A percentile compares a stretch with the other conserved stretches of the same genome.
These are phyloP conservation scores for Lemur catta DNA, from an alignment of 2,797 vertebrate genomes.

Conservation along the genomic window DNA sequence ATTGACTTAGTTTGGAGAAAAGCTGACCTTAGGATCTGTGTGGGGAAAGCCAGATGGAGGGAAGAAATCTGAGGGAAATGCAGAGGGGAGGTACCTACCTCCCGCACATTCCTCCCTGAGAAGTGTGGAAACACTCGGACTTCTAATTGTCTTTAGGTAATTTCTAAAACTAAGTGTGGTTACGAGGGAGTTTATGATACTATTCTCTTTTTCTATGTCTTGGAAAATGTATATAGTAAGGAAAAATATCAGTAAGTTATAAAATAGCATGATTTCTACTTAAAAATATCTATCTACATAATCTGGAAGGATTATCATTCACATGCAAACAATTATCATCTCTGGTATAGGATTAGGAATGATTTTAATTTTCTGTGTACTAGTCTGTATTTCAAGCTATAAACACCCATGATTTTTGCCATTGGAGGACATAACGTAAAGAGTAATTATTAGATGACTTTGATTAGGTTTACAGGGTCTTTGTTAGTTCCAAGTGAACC, in stretches of 20 bases:
- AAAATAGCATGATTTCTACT: not conserved
- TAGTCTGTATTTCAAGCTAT: not conserved
- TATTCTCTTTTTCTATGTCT: not conserved
- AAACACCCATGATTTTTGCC: not conserved
- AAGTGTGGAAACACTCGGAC: not conserved
- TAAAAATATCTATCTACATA: not conserved
- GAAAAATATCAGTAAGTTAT: not conserved
- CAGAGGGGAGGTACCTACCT: not conserved
- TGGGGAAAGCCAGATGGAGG: not conserved
- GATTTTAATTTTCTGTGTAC: not conserved
- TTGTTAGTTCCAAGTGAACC: not conserved
- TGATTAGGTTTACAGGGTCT: not conserved
- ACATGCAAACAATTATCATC: not conserved
- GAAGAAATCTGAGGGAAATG: not conserved
- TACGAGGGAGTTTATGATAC: not conserved
- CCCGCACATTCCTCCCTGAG: not conserved
- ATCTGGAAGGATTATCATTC: not conserved
- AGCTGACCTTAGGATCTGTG: not conserved
- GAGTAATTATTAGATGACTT: not conserved
- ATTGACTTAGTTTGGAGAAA: not conserved
- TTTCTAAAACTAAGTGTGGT: not conserved
- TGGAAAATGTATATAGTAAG: not conserved
- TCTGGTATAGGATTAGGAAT: not conserved
- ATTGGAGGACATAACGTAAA: not conserved
- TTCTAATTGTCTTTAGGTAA: not conserved